A percentile compares a stretch with the other conserved stretches of the same genome.
These are phyloP conservation scores for Chrosomus eos DNA, from an alignment of 2,797 vertebrate species.

Conservation along the genomic window DNA sequence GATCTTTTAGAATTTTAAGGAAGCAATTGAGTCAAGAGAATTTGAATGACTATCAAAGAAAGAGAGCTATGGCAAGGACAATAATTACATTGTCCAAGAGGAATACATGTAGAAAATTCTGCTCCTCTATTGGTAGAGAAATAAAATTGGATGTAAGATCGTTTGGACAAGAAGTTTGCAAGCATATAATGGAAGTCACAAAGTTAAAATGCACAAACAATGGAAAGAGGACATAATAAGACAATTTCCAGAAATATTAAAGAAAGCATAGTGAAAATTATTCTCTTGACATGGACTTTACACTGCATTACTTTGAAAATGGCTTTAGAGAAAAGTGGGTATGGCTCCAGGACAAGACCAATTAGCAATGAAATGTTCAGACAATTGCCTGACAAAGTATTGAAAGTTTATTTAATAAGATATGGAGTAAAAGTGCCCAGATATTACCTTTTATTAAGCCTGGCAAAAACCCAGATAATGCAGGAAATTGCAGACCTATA, in stretches of 20 bases:
- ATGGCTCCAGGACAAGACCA: background rate
- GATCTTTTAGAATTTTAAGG: background rate
- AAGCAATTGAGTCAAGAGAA: background rate
- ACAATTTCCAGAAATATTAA: background rate
- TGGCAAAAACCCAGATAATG: background rate
- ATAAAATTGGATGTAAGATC: background rate
- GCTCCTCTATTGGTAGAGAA: background rate
- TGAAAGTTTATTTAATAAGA: background rate
- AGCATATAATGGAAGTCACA: background rate
- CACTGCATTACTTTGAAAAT: background rate
- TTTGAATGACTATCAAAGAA: background rate
- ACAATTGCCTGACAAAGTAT: background rate
- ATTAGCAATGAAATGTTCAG: background rate
- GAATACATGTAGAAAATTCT: background rate
- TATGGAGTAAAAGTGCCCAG: background rate
- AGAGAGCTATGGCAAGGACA: background rate
- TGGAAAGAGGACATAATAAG: background rate
- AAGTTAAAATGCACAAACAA: background rate
- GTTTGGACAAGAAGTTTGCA: background rate
- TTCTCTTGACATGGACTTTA: background rate
- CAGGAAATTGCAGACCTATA: background rate
- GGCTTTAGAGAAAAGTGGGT: background rate
- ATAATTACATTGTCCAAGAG: background rate
- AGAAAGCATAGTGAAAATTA: background rate
- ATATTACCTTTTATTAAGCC: background rate